Evolutionary conservation across 1,140 invertebrate species (phyloP).

Genomic region (Diorhabda sublineata): DNA sequence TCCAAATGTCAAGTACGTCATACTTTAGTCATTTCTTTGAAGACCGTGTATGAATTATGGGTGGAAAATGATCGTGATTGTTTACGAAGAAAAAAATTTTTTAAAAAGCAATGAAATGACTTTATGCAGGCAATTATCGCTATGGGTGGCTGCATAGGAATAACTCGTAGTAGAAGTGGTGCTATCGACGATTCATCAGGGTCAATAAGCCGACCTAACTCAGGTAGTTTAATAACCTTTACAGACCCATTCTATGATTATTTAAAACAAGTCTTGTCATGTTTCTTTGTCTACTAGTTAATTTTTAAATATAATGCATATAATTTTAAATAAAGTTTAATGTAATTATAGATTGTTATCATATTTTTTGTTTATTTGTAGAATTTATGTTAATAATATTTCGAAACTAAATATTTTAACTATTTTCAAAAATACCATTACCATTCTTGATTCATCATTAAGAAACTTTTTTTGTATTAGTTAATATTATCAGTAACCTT

Average conservation of each 20-base stretch:
- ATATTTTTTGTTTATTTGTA: too few species aligned
- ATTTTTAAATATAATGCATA: background rate
- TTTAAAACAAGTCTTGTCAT: background rate
- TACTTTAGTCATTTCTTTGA: constrained; percentile 8
- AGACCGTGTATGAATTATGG: constrained; percentile 21
- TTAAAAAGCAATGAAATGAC: constrained; percentile 33
- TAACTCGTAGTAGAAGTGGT: constrained; percentile 71
- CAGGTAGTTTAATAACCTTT: constrained; percentile 51
- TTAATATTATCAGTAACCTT: too few species aligned
- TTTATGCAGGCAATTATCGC: constrained; percentile 20
- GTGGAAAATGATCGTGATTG: constrained; percentile 22
- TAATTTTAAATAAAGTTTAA: too few species aligned
- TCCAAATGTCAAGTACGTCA: constrained; percentile 1
- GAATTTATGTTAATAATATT: too few species aligned
- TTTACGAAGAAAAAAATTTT: constrained; percentile 12
- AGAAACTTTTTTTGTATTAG: too few species aligned
- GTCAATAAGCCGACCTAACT: constrained; percentile 70
- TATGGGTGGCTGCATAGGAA: constrained; percentile 82
- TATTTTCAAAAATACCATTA: too few species aligned
- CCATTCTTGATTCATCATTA: too few species aligned
- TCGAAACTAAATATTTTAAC: too few species aligned
- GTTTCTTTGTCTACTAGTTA: background rate
- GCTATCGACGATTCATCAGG: constrained; percentile 72
- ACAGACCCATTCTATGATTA: constrained; percentile 21
- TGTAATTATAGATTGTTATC: too few species aligned